Base-by-base conservation (phyloP, 2,113 vertebrate species). In the Gallinago jamesoni region DNA sequence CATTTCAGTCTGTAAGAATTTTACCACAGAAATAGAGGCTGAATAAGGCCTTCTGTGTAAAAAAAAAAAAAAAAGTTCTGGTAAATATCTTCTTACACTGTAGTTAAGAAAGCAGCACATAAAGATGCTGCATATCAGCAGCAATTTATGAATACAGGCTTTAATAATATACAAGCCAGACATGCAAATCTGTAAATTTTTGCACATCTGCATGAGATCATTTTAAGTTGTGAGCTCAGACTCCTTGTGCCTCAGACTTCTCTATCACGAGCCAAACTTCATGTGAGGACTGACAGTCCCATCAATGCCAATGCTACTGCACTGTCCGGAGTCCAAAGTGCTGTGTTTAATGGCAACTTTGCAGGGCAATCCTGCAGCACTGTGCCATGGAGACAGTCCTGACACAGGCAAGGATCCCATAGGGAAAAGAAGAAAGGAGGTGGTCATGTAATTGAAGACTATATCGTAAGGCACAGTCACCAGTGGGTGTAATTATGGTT, bases 401-500 rank as follows among this genome's bases (percentile, higher is more conserved):
- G 59, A 90, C 84, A 90, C 13, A 72, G 52, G 20, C 73, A 0
- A 56, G 50, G 56, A 86, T 94, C 23, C 86, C 66, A 25, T 5
- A 56, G 43, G 80, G 76, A 86, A 90, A 75, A 87, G 85, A 89
- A 73, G 47, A 90, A 96, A 95, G 59, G 86, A 89, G 73, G 37
- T 77, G 86, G 95, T 94, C 94, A 81, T 84, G 89, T 96, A 96
- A 95, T 89, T 96, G 95, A 91, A 94, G 84, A 33, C 76, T 87
- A 0, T 59, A 78, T 84, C 28, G 18, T 92, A 59, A 84, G 81
- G 55, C 47, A 70, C 50, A 88, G 84, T 59, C 72, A 92, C 83
- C 64, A 93, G 50, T 78, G 89, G 55, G 63, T 92, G 52, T 89
- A 94, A 97, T 97, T 96, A 93, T 97, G 96, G 96, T 93, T 95